phyloP scores from a whole-genome alignment of 1,140 invertebrate species.

The Brachionus paranguensis region DNA sequence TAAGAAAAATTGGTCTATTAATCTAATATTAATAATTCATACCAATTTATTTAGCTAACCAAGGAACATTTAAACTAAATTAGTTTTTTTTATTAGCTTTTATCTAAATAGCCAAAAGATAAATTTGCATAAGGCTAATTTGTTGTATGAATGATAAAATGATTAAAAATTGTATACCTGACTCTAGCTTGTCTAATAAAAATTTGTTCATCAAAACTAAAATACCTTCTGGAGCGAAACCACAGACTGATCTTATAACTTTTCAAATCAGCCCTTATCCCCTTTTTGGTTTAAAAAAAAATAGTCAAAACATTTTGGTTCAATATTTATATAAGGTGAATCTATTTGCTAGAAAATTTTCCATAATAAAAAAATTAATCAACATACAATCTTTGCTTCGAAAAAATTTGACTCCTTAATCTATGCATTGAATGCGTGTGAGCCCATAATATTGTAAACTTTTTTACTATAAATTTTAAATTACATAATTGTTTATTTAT shows the following conservation, averaged over 20 bases:
- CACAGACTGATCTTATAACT: neutral
- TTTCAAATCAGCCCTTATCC: neutral
- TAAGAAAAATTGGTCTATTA: no score
- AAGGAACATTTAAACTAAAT: no score
- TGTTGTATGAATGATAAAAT: neutral
- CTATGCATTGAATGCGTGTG: neutral
- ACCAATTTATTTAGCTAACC: no score
- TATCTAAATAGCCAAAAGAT: neutral
- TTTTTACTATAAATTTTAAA: neutral
- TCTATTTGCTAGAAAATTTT: neutral
- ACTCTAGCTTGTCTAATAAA: neutral
- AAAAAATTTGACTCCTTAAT: neutral
- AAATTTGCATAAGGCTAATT: neutral
- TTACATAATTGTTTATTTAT: neutral
- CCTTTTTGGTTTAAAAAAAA: neutral
- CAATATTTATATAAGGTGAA: neutral
- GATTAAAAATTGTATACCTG: neutral
- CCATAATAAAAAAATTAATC: neutral
- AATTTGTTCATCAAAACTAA: neutral
- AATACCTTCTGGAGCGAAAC: neutral
- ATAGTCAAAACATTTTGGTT: neutral
- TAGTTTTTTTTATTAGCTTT: neutral
- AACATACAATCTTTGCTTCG: neutral
- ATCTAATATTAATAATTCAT: no score
- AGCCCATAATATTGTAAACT: neutral